A percentile compares a stretch with the other conserved stretches of the same genome.
Evolutionary conservation across 2,797 vertebrate species (phyloP).

Genomic region (Alca torda): DNA sequence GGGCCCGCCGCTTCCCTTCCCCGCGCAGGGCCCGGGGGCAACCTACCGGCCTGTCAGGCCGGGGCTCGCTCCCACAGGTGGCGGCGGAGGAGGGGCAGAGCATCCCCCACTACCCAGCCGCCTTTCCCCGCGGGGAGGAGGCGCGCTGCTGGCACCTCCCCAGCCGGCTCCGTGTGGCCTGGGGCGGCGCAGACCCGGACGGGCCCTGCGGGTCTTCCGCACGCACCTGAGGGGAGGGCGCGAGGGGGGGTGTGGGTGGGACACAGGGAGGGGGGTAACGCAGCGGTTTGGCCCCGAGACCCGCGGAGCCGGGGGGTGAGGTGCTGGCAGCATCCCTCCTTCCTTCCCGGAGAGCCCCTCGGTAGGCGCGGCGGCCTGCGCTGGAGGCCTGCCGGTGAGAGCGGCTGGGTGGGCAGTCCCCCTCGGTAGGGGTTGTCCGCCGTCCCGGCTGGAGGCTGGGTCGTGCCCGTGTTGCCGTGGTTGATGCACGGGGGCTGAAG

Average conservation of each 20-base stretch:
- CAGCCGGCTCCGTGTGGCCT: neutral
- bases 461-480: neutral
- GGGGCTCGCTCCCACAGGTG: constrained; percentile 7
- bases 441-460: rapidly evolving
- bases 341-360: too few relatives aligned
- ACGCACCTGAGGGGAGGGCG: neutral
- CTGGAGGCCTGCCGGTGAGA: neutral
- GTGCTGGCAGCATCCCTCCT: neutral
- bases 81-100: neutral
- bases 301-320: too few relatives aligned
- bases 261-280: neutral
- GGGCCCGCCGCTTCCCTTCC: neutral
- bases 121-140: neutral
- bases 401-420: neutral
- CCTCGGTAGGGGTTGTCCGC: neutral
- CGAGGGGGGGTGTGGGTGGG: neutral
- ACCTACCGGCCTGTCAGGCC: neutral
- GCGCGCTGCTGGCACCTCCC: neutral
- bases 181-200: neutral
- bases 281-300: neutral
- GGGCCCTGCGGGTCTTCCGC: neutral
- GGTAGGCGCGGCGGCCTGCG: neutral
- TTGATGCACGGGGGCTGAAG: neutral
- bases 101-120: neutral
- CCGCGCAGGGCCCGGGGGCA: neutral